A percentile compares a stretch with the other conserved stretches of the same genome.
phyloP scores from a whole-genome alignment of 2,797 vertebrate species.

The Bryconaethiops microstoma region DNA sequence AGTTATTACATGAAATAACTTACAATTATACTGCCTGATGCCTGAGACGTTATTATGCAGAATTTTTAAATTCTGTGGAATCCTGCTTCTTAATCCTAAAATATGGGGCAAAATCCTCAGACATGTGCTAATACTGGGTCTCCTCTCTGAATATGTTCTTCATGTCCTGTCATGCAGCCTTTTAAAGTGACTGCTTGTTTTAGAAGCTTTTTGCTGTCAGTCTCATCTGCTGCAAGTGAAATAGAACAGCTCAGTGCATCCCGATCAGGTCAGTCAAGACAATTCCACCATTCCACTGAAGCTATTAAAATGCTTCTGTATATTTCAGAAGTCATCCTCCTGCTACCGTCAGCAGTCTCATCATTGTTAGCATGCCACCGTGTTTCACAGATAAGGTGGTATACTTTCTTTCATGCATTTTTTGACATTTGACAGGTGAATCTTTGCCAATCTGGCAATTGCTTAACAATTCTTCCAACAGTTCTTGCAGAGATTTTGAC shows the following conservation, averaged over 20 bases:
- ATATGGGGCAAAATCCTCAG: neutral
- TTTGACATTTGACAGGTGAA: neutral
- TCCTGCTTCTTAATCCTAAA: no score
- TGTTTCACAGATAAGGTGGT: neutral
- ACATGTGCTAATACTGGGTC: no score
- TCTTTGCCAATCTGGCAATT: neutral
- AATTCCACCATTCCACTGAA: neutral
- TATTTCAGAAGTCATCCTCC: neutral
- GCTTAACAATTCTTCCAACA: neutral
- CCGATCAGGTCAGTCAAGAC: neutral
- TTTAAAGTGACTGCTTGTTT: neutral
- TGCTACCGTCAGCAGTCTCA: neutral
- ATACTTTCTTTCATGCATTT: no score
- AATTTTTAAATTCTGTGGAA: no score
- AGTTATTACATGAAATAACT: no score
- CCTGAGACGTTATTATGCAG: no score
- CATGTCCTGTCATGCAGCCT: neutral
- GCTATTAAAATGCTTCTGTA: neutral
- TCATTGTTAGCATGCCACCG: neutral
- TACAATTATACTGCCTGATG: no score
- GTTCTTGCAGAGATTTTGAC: neutral
- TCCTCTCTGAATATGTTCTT: neutral
- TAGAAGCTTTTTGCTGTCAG: neutral
- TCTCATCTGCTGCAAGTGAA: neutral
- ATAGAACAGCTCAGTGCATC: neutral